A percentile compares a stretch with the other conserved stretches of the same genome.
Conservation (phyloP, 2,888 invertebrate genomes). For the Erpobdella octoculata region DNA sequence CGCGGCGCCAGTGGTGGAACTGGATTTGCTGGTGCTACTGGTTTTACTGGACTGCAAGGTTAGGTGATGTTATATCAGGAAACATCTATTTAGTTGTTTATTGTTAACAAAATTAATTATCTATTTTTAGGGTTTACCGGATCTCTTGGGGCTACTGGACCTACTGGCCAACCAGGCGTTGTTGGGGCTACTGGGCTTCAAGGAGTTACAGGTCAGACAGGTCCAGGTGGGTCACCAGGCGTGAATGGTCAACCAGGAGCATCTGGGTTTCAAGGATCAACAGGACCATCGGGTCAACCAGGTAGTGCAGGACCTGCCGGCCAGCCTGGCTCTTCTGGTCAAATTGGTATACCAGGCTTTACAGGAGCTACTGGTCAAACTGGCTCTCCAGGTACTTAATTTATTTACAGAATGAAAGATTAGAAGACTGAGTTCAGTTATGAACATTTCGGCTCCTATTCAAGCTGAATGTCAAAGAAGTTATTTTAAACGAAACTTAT, state of each 20-base stretch:
- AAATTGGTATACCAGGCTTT: constrained; percentile 29
- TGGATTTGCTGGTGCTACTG: constrained; percentile 31
- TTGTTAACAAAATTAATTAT: constrained; percentile 31
- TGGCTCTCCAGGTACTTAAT: constrained; percentile 37
- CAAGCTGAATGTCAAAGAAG: no score
- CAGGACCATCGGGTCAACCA: constrained; percentile 28
- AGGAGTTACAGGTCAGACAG: constrained; percentile 28
- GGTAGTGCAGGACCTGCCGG: constrained; percentile 28
- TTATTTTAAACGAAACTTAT: no score
- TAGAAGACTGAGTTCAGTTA: no score
- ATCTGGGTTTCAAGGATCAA: constrained; percentile 23
- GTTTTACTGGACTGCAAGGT: constrained; percentile 18
- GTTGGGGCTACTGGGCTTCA: constrained; percentile 20
- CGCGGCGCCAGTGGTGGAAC: constrained; percentile 51
- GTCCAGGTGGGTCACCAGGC: constrained; percentile 28
- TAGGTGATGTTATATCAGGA: no score
- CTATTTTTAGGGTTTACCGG: constrained; percentile 52
- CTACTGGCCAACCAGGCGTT: constrained; percentile 28
- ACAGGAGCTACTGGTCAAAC: constrained; percentile 27
- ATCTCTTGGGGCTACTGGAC: constrained; percentile 53
- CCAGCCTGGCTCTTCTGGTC: constrained; percentile 18
- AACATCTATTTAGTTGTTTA: no score
- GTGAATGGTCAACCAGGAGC: constrained; percentile 26
- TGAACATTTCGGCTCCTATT: no score
- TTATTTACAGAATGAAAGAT: no score